Conservation (phyloP, 1,140 invertebrate species). For the Formica selysi region DNA sequence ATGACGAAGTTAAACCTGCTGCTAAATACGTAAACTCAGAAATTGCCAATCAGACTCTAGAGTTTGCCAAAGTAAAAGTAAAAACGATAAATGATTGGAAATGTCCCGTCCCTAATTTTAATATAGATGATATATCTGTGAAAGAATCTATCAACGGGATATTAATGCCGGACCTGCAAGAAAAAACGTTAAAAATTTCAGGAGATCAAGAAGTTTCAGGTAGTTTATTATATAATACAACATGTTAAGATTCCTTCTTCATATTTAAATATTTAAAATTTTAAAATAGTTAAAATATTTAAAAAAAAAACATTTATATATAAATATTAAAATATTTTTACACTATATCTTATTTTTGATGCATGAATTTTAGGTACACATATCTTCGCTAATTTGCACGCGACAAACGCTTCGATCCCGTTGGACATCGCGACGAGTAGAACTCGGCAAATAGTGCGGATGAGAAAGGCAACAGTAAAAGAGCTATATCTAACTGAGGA, state of each 20-base stretch:
- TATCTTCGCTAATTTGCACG: slow-evolving; percentile 52
- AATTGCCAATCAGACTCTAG: background rate
- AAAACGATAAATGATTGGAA: slow-evolving; percentile 66
- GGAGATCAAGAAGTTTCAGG: slow-evolving; percentile 78
- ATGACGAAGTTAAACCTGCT: slow-evolving; percentile 21
- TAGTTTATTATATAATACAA: slow-evolving; percentile 38
- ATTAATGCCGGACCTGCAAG: slow-evolving; percentile 66
- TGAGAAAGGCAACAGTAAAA: slow-evolving; percentile 53
- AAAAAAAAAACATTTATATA: too few relatives aligned
- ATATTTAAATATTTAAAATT: background rate
- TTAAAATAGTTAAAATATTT: too few relatives aligned
- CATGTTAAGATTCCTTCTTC: background rate
- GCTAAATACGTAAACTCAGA: background rate
- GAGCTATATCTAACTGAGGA: slow-evolving; percentile 64
- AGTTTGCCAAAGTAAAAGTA: slow-evolving; percentile 63
- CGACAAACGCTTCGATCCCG: slow-evolving; percentile 44
- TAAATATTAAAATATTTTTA: background rate
- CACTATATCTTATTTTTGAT: slow-evolving; percentile 15
- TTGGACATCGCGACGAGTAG: slow-evolving; percentile 64
- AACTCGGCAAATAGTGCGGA: slow-evolving; percentile 54
- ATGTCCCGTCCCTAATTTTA: slow-evolving; percentile 75
- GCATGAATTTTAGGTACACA: slow-evolving; percentile 66
- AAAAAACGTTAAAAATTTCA: slow-evolving; percentile 73
- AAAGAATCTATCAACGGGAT: slow-evolving; percentile 75
- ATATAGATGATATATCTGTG: slow-evolving; percentile 71